phyloP scores from a whole-genome alignment of 2,888 invertebrate species.

The Drosophila neotestacea region DNA sequence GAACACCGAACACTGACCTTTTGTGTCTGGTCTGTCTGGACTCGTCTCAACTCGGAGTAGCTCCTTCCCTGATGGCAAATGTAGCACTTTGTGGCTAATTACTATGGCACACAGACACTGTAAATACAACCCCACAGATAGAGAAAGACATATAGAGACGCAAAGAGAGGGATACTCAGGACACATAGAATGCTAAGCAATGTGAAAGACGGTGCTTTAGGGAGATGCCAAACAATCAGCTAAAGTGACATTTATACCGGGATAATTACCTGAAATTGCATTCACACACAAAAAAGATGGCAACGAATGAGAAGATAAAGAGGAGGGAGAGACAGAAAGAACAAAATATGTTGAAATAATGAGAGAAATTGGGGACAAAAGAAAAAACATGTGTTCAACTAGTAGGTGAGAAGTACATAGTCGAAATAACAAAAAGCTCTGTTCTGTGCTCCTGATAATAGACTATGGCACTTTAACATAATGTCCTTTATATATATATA shows the following conservation, averaged over 20 bases:
- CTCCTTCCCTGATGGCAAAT: constrained; percentile 23
- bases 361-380: constrained; percentile 11
- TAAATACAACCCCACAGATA: background rate
- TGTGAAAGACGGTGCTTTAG: constrained; percentile 12
- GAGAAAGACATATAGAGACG: background rate
- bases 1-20: constrained; percentile 53
- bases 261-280: constrained; percentile 69
- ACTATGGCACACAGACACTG: constrained; percentile 33
- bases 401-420: constrained; percentile 20
- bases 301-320: background rate
- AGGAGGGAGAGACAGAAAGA: background rate
- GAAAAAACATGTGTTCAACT: constrained; percentile 17
- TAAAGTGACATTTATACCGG: constrained; percentile 68
- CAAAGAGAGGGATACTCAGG: background rate
- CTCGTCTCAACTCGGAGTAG: background rate
- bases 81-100: constrained; percentile 63
- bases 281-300: constrained; percentile 22
- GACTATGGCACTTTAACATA: constrained; percentile 38
- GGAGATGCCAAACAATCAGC: constrained; percentile 64
- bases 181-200: constrained; percentile 1
- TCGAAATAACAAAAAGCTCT: constrained; percentile 29
- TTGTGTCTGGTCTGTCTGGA: constrained; percentile 43
- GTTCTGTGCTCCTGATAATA: constrained; percentile 47
- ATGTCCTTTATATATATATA: constrained; percentile 32
- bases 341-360: constrained; percentile 35